Conservation (phyloP, 1,140 invertebrate genomes). For the Neodiprion lecontei region DNA sequence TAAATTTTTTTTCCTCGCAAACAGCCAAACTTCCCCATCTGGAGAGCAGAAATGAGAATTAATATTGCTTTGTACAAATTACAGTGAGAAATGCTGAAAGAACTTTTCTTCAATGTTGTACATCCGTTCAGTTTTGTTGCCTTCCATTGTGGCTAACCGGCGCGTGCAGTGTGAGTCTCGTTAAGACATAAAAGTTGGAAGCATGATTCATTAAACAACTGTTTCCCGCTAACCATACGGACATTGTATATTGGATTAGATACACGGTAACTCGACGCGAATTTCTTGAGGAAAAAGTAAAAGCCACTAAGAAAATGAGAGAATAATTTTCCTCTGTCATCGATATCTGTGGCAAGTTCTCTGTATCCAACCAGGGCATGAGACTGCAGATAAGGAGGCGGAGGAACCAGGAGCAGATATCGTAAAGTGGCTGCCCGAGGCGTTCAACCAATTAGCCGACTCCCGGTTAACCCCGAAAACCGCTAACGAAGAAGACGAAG, state of each 20-base stretch:
- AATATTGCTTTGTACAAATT: not conserved
- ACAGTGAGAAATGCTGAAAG: not conserved
- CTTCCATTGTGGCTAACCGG: not conserved
- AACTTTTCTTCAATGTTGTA: not conserved
- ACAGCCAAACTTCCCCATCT: no score
- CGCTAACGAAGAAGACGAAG: conserved; percentile 28
- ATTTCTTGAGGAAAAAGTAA: no score
- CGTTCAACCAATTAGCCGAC: conserved; percentile 34
- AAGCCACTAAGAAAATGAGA: not conserved
- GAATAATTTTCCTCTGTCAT: not conserved
- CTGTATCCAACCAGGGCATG: not conserved
- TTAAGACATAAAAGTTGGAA: not conserved
- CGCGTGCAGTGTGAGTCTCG: not conserved
- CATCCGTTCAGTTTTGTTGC: no score
- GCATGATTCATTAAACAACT: not conserved
- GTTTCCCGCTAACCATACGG: not conserved
- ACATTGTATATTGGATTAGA: not conserved
- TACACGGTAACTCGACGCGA: not conserved
- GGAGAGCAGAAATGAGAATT: not conserved
- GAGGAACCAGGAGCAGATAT: conserved; percentile 11
- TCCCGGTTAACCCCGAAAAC: conserved; percentile 26
- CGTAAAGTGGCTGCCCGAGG: conserved; percentile 24
- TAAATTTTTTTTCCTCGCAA: no score
- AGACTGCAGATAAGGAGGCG: not conserved
- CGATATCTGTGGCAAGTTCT: no score